These are phyloP conservation scores for Batillaria attramentaria DNA, from an alignment of 1,140 invertebrate species.

Conservation along the genomic window DNA sequence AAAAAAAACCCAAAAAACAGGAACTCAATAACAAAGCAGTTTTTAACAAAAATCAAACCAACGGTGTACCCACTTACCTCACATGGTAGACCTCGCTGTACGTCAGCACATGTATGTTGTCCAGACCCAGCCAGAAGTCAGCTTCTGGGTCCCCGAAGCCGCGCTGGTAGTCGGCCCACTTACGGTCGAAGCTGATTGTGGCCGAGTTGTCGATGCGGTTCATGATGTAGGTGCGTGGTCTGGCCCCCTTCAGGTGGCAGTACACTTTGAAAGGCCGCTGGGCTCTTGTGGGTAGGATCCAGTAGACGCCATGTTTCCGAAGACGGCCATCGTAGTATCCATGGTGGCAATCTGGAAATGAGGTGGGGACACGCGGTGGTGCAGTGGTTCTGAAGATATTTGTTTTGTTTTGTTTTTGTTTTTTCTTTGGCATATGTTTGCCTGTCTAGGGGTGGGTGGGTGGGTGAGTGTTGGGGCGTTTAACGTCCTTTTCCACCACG, in stretches of 20 bases:
- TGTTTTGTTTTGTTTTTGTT: neutral
- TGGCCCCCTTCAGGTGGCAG: conserved; percentile 14
- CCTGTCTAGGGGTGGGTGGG: too few relatives aligned
- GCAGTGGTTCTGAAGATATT: neutral
- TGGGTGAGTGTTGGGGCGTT: too few relatives aligned
- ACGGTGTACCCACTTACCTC: too few relatives aligned
- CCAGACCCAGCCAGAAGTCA: conserved; percentile 32
- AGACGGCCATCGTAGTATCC: neutral
- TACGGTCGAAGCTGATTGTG: conserved; percentile 12
- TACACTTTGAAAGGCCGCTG: conserved; percentile 2
- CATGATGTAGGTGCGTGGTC: conserved; percentile 30
- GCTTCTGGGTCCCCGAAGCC: conserved; percentile 20
- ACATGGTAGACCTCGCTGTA: conserved; percentile 17
- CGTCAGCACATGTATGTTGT: conserved; percentile 23
- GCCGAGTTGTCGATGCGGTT: conserved; percentile 21
- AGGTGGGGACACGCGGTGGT: neutral
- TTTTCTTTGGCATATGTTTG: too few relatives aligned
- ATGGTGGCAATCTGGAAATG: conserved; percentile 22
- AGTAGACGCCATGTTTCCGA: conserved; percentile 13
- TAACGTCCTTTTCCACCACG: too few relatives aligned
- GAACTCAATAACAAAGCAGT: too few relatives aligned
- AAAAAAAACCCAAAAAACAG: too few relatives aligned
- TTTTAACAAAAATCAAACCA: too few relatives aligned
- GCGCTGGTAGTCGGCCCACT: conserved; percentile 25
- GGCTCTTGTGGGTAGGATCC: neutral